Evolutionary conservation across 1,140 invertebrate genomes (phyloP), one percentile per base, ranked within the genome.

Genomic region (Pectinophora gossypiella): DNA sequence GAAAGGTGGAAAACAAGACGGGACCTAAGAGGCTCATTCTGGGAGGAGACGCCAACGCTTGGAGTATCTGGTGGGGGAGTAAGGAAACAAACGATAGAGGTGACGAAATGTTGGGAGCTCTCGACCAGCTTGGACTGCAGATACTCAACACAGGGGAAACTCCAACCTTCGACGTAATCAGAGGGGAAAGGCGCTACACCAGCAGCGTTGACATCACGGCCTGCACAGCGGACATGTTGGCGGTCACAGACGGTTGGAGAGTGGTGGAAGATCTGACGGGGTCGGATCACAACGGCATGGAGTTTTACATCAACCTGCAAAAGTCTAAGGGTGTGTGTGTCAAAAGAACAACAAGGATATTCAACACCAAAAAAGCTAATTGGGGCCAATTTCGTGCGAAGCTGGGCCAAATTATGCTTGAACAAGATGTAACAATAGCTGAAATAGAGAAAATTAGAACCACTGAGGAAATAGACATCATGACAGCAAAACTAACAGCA

Each of bases 321-420:
- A 32, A 32, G 6, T 32, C 27, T 9, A n/a, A 12, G 1, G 27
- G 27, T 12, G n/a, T 32, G 27, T 12, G 27, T 9, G 6, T 32
- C 27, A 9, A 32, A 9, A 32, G 27, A 32, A 51, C 48, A 12
- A 57, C 55, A 7, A 47, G 49, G 16, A 35, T n/a, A 32, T 51
- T 43, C 16, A 57, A 58, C 19, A 58, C 45, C 1, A 58, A 44
- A 32, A 53, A 58, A 46, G 50, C 35, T 10, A 45, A 53, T 22
- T 52, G 55, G 55, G n/a, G 7, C 1, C 12, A 47, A 16, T 51
- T 57, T 42, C n/a, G 12, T 7, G 48, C 47, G 12, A 48, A 52
- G 36, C 13, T 57, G 19, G 22, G 1, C 10, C 42, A 56, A 38
- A 12, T 54, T 27, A 51, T 27, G 20, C 15, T 1, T 20, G 22